Percentiles rank a stretch among this genome's conserved stretches.
Evolutionary conservation across 2,797 vertebrate species (phyloP).

Genomic region (Urocyon cinereoargenteus): DNA sequence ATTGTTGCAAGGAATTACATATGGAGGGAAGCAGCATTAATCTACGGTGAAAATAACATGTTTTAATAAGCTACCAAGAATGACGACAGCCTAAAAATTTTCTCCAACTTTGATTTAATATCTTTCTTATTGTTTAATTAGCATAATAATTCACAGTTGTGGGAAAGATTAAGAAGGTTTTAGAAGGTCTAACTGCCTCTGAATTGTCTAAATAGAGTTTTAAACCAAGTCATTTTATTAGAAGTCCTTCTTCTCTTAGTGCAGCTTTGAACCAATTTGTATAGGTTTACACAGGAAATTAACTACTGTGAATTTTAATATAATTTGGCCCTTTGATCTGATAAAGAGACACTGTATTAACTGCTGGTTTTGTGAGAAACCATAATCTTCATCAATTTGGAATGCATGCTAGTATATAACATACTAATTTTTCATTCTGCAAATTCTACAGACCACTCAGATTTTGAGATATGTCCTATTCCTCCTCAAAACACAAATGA

Average conservation of each 20-base stretch:
- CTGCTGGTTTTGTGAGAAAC: conserved; percentile 84
- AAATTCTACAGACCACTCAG: conserved; percentile 85
- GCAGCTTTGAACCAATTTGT: conserved; percentile 83
- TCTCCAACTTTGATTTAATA: conserved; percentile 47
- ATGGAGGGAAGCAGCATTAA: not conserved
- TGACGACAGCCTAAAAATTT: not conserved
- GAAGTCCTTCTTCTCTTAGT: conserved; percentile 77
- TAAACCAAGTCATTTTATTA: conserved; percentile 76
- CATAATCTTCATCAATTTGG: conserved; percentile 81
- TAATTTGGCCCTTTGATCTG: conserved; percentile 87
- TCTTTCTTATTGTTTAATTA: conserved; percentile 57
- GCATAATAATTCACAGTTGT: conserved; percentile 5
- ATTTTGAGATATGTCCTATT: conserved; percentile 84
- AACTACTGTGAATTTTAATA: conserved; percentile 90
- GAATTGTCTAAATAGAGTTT: conserved; percentile 77
- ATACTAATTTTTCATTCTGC: conserved; percentile 89
- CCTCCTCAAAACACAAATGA: conserved; percentile 74
- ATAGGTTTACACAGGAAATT: conserved; percentile 89
- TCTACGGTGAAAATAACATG: not conserved
- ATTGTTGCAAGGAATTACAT: not conserved
- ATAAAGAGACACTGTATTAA: conserved; percentile 87
- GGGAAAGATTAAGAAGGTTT: conserved; percentile 23
- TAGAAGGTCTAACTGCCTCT: conserved; percentile 42
- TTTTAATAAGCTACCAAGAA: not conserved
- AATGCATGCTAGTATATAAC: conserved; percentile 83